Conservation (phyloP, 2,113 vertebrate genomes). For the Seriola quinqueradiata region DNA sequence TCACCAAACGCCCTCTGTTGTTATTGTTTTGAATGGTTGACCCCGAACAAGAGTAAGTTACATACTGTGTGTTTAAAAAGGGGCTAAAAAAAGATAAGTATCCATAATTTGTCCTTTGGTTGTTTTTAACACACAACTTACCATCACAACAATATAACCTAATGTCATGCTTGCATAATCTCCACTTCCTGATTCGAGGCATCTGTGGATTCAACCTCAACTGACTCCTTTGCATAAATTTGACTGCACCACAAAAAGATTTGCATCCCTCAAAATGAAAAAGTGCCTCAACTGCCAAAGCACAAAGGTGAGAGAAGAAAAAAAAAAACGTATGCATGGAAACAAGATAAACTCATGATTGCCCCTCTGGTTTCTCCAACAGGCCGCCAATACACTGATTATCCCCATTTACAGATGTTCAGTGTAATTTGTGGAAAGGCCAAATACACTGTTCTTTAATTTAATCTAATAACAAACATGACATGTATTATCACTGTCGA, state of each 20-base stretch:
- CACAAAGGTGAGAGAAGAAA: slow-evolving; percentile 52
- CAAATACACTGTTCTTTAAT: slow-evolving; percentile 3
- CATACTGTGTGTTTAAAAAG: too few species aligned
- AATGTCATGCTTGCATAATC: slow-evolving; percentile 29
- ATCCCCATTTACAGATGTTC: slow-evolving; percentile 19
- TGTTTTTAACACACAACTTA: neutral
- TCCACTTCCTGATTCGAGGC: slow-evolving; percentile 48
- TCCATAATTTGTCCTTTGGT: neutral
- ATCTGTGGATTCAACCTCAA: slow-evolving; percentile 54
- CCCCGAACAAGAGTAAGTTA: too few species aligned
- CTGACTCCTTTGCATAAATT: slow-evolving; percentile 73
- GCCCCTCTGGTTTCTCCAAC: slow-evolving; percentile 20
- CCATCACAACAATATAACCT: slow-evolving; percentile 44
- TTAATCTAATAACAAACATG: slow-evolving; percentile 21
- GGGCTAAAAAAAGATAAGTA: neutral
- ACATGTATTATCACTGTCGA: neutral
- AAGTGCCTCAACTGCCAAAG: slow-evolving; percentile 34
- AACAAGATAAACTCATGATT: slow-evolving; percentile 27
- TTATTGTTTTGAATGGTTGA: too few species aligned
- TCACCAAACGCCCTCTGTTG: too few species aligned
- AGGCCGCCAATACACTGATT: slow-evolving; percentile 54
- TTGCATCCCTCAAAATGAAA: slow-evolving; percentile 72
- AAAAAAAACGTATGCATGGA: slow-evolving; percentile 16
- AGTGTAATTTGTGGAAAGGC: slow-evolving; percentile 28
- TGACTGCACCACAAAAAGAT: slow-evolving; percentile 68